Conservation (phyloP, 1,140 invertebrate species). For the Temnothorax nylanderi region DNA sequence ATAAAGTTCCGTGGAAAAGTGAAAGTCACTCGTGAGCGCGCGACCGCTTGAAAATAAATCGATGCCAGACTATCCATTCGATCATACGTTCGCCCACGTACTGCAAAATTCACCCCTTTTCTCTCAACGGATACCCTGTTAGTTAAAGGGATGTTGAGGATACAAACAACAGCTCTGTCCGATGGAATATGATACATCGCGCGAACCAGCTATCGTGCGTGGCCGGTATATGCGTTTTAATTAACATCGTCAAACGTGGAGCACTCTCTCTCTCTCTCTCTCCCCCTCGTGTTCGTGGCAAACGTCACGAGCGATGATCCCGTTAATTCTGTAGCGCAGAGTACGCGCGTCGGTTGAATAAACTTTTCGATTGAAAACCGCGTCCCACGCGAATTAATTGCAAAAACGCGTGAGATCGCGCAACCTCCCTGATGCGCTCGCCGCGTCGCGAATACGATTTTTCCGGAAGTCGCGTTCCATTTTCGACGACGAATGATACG, state of each 20-base stretch:
- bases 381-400: constrained; percentile 30
- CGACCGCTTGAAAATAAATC: constrained; percentile 36
- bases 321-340: constrained; percentile 10
- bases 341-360: constrained; percentile 16
- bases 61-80: constrained; percentile 11
- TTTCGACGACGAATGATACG: constrained; percentile 6
- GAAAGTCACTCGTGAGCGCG: constrained; percentile 21
- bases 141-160: constrained; percentile 27
- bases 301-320: constrained; percentile 21
- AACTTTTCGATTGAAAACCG: constrained; percentile 46
- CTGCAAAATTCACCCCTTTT: neutral
- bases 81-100: constrained; percentile 13
- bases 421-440: neutral
- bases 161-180: constrained; percentile 24
- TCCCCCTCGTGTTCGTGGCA: no score
- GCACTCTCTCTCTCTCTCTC: neutral
- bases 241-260: constrained; percentile 41
- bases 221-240: constrained; percentile 41
- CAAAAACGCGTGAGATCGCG: constrained; percentile 11
- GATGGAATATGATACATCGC: constrained; percentile 47
- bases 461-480: constrained; percentile 9
- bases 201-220: neutral
- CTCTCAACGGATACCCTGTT: constrained; percentile 2
- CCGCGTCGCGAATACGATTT: constrained; percentile 3
- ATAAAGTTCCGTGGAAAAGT: constrained; percentile 22